Percentiles rank a stretch among this genome's conserved stretches.
phyloP scores from a whole-genome alignment of 2,888 invertebrate species.

The Cyaniris semiargus region DNA sequence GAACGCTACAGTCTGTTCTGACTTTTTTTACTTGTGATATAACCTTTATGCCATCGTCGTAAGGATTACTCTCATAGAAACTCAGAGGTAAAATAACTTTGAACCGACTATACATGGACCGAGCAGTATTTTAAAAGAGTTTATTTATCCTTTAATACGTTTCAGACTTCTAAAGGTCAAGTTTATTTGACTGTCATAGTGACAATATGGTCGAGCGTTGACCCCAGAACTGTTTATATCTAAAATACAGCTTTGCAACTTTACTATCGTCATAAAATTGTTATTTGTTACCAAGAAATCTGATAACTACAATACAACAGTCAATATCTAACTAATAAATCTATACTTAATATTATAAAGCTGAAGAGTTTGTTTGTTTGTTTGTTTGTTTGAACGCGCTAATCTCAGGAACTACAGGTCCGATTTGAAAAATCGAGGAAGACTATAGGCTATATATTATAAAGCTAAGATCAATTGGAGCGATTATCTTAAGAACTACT shows the following conservation, averaged over 20 bases:
- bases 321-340: too few species aligned
- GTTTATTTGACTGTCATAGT: conserved; percentile 19
- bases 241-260: neutral
- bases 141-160: conserved; percentile 5
- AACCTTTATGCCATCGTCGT: neutral
- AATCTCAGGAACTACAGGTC: too few species aligned
- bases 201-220: neutral
- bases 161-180: conserved; percentile 5
- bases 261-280: too few species aligned
- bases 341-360: too few species aligned
- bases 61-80: neutral
- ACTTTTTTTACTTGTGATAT: neutral
- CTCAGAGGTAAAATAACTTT: neutral
- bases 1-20: neutral
- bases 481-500: too few species aligned
- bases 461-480: too few species aligned
- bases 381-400: too few species aligned
- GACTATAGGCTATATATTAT: too few species aligned
- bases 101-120: neutral
- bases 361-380: too few species aligned
- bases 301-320: too few species aligned
- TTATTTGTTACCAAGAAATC: too few species aligned
- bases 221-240: neutral
- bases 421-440: too few species aligned
- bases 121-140: neutral